These are phyloP conservation scores for Amphipyra tragopoginis DNA, from an alignment of 2,888 invertebrate genomes.

Conservation along the genomic window DNA sequence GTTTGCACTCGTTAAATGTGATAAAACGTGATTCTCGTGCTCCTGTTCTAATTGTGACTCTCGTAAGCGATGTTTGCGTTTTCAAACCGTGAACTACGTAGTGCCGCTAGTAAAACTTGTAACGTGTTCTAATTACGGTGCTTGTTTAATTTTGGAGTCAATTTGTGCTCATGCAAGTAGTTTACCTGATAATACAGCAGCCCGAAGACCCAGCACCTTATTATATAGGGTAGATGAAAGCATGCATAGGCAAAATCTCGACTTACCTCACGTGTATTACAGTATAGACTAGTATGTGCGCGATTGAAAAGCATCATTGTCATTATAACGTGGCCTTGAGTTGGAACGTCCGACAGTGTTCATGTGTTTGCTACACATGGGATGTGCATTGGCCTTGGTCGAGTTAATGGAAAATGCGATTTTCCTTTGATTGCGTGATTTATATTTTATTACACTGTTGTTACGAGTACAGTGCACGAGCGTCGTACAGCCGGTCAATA, in stretches of 20 bases:
- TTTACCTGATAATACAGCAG: constrained; percentile 77
- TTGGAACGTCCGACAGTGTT: constrained; percentile 71
- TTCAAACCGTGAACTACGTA: constrained; percentile 76
- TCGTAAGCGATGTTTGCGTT: constrained; percentile 71
- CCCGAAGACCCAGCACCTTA: constrained; percentile 80
- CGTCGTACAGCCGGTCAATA: constrained; percentile 14
- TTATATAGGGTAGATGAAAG: constrained; percentile 68
- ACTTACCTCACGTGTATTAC: constrained; percentile 82
- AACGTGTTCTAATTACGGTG: constrained; percentile 67
- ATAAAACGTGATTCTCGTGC: constrained; percentile 81
- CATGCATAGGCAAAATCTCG: constrained; percentile 75
- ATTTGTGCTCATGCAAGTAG: constrained; percentile 76
- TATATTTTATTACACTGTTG: constrained; percentile 7
- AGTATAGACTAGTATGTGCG: constrained; percentile 76
- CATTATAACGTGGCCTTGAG: constrained; percentile 79
- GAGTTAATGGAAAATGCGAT: constrained; percentile 50
- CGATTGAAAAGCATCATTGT: constrained; percentile 76
- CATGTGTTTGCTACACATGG: constrained; percentile 55
- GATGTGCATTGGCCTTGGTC: constrained; percentile 73
- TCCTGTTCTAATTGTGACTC: constrained; percentile 74
- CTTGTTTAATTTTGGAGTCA: constrained; percentile 87
- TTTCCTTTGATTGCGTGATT: constrained; percentile 31
- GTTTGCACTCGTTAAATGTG: constrained; percentile 76
- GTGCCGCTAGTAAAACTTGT: constrained; percentile 66
- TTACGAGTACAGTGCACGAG: constrained; percentile 8